Conservation (phyloP, 2,113 vertebrate genomes). For the Brienomyrus longianalis region DNA sequence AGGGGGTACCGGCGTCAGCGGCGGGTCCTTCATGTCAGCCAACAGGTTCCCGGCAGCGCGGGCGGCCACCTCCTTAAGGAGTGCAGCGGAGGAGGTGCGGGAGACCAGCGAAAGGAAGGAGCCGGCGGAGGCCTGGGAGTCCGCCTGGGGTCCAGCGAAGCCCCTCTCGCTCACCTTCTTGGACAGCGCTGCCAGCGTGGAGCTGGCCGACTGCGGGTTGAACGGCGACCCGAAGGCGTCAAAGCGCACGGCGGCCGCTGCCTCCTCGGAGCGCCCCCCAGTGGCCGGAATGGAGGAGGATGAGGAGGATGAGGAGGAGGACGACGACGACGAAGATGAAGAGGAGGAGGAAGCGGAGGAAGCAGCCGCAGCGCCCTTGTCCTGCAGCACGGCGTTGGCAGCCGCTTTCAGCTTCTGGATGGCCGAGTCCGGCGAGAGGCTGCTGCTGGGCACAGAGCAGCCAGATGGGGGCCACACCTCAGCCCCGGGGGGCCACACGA, state of each 20-base stretch:
- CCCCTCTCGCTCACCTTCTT: slow-evolving; percentile 97
- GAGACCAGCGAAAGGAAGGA: slow-evolving; percentile 94
- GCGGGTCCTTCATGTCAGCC: slow-evolving; percentile 80
- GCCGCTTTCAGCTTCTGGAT: slow-evolving; percentile 96
- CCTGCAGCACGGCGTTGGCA: slow-evolving; percentile 92
- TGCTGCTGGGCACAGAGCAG: slow-evolving; percentile 74
- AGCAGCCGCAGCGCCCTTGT: slow-evolving; percentile 72
- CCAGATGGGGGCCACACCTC: slow-evolving; percentile 87
- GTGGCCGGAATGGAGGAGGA: slow-evolving; percentile 40
- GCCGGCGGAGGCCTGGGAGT: slow-evolving; percentile 77
- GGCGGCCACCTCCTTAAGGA: slow-evolving; percentile 95
- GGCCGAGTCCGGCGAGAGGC: slow-evolving; percentile 90
- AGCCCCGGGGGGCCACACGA: slow-evolving; percentile 82
- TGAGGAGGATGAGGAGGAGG: slow-evolving; percentile 47
- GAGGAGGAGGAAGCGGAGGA: slow-evolving; percentile 54
- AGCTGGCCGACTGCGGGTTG: slow-evolving; percentile 95
- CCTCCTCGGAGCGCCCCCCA: slow-evolving; percentile 65
- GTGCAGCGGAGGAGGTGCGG: slow-evolving; percentile 95
- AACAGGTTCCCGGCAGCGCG: slow-evolving; percentile 89
- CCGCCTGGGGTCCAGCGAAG: slow-evolving; percentile 68
- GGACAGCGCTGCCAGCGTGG: slow-evolving; percentile 90
- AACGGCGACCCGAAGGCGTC: slow-evolving; percentile 93
- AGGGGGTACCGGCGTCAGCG: slow-evolving; percentile 49
- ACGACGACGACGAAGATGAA: slow-evolving; percentile 47
- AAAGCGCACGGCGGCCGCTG: slow-evolving; percentile 70